Conservation (phyloP, 2,888 invertebrate species). For the Sepiola atlantica region DNA sequence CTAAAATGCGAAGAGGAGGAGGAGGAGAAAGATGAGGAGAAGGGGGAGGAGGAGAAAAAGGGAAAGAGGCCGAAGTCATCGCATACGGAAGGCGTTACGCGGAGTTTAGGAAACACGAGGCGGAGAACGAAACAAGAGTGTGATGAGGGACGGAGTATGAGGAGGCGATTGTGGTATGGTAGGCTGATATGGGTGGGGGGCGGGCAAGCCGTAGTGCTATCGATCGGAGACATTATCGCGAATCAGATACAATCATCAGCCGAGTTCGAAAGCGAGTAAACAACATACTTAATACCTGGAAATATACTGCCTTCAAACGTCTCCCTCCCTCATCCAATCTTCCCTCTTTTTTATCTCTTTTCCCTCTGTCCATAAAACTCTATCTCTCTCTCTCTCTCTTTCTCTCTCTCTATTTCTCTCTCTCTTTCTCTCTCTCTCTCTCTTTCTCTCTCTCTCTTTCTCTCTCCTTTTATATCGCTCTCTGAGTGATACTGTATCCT, state of each 20-base stretch:
- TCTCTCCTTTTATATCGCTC: neutral
- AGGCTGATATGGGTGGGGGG: too few relatives aligned
- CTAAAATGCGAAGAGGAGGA: neutral
- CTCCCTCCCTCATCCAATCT: neutral
- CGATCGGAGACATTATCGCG: constrained; percentile 4
- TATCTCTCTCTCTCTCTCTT: neutral
- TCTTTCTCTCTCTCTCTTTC: neutral
- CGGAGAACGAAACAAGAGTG: neutral
- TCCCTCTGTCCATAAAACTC: neutral
- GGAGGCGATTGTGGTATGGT: neutral
- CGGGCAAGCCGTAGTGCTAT: neutral
- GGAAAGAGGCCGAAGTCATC: neutral
- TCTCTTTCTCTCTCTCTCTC: neutral
- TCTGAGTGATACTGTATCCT: too few relatives aligned
- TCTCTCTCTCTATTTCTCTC: neutral
- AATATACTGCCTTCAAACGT: neutral
- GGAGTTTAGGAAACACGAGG: neutral
- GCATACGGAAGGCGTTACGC: neutral
- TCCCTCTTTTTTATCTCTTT: neutral
- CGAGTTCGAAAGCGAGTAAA: neutral
- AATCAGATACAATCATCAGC: neutral
- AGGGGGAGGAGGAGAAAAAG: neutral
- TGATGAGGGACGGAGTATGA: neutral
- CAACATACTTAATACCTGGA: constrained; percentile 24
- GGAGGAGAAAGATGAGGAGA: neutral